These are phyloP conservation scores for Adoxophyes honmai DNA, from an alignment of 1,140 invertebrate genomes.

Conservation along the genomic window DNA sequence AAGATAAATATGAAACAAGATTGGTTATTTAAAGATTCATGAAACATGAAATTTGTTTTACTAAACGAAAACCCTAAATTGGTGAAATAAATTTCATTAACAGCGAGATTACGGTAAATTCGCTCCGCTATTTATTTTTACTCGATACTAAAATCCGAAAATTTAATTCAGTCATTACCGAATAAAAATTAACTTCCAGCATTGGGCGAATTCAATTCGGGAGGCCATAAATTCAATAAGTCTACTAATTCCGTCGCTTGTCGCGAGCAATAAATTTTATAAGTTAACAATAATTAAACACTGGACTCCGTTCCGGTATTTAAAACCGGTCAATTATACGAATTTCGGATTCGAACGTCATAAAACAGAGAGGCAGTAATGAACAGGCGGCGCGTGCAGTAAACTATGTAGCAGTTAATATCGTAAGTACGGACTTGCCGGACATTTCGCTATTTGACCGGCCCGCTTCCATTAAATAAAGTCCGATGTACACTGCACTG, in stretches of 20 bases:
- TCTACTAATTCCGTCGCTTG: neutral
- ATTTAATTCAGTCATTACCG: no score
- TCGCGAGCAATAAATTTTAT: constrained; percentile 8
- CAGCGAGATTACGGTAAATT: no score
- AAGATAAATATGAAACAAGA: no score
- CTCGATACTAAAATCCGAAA: no score
- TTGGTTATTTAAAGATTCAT: no score
- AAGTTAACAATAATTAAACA: constrained; percentile 39
- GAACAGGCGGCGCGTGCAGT: constrained; percentile 58
- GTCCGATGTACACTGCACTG: constrained; percentile 15
- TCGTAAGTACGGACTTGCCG: constrained; percentile 51
- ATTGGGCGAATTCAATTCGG: neutral
- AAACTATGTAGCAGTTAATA: constrained; percentile 65
- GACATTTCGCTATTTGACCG: constrained; percentile 47
- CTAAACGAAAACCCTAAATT: no score
- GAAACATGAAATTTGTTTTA: no score
- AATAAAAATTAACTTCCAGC: neutral
- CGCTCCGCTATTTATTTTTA: no score
- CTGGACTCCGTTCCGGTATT: constrained; percentile 39
- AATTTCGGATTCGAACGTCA: constrained; percentile 57
- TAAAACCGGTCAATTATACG: constrained; percentile 59
- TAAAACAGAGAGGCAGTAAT: constrained; percentile 66
- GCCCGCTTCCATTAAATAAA: constrained; percentile 25
- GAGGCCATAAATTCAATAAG: constrained; percentile 7
- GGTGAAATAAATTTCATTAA: no score